Base-by-base conservation (phyloP, 37 sponge, comb jelly and placozoan genomes). In the Mnemiopsis leidyi region DNA sequence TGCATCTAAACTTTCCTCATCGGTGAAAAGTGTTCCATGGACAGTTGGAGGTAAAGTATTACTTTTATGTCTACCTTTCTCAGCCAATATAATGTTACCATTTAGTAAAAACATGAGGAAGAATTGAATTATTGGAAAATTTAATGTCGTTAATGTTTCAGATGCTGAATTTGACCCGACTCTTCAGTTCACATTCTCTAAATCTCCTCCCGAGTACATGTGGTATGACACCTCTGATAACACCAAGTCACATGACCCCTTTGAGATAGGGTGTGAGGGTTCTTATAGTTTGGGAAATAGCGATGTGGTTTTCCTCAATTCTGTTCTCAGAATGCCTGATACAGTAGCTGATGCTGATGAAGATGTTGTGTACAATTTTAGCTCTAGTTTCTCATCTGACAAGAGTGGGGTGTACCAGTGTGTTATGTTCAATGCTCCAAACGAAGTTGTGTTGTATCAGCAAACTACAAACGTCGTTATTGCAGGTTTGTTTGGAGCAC, bases 331-430 rank as follows among this genome's bases (percentile, higher is more conserved):
- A 32, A 77, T 31, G 26, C 32, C 32, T 1, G 18, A 34, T 3
- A 16, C 36, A 13, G 79, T 77, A 0, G 36, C 79, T 34, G 18
- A 18, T 31, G 1, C 36, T 28, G 33, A 33, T 20, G 35, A 33
- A 28, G 1, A 2, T 1, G 79, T 20, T 3, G 79, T 13, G 33
- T 77, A 77, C 33, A 32, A 13, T 32, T 77, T 77, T 36, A 18
- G 32, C 26, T 31, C 36, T 9, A 26, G 32, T 31, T 20, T 32
- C 18, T 9, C 35, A 32, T 34, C 79, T 31, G 32, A 26, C 0
- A 32, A 77, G 33, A 77, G 79, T 77, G 79, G 79, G 36, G 79
- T 77, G 35, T 77, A 77, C 36, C 79, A 77, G 18, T 77, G 79
- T 32, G 35, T 28, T 33, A 34, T 77, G 36, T 31, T 16, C 18